Conservation (phyloP, 2,797 vertebrate species). For the Pangasius mekongensis region DNA sequence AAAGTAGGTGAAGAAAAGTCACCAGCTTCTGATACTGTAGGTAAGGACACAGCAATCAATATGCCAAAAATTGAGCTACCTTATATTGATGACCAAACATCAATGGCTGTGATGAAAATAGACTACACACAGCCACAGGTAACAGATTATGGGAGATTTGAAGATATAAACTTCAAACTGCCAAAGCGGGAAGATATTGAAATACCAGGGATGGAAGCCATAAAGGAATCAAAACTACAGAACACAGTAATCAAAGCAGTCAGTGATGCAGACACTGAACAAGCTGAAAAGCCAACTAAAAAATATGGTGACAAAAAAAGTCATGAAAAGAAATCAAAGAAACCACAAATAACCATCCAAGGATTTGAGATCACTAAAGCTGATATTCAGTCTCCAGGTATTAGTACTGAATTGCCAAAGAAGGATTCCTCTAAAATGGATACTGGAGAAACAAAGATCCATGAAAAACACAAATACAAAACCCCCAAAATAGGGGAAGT, state of each 20-base stretch:
- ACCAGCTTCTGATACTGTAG: slow-evolving; percentile 21
- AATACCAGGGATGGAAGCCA: slow-evolving; percentile 52
- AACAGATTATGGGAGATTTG: slow-evolving; percentile 49
- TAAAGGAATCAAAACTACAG: background rate
- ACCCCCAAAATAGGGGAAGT: slow-evolving; percentile 35
- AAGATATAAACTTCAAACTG: slow-evolving; percentile 56
- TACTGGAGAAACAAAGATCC: slow-evolving; percentile 29
- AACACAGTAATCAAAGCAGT: slow-evolving; percentile 13
- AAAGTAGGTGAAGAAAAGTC: slow-evolving; percentile 34
- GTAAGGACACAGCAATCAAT: slow-evolving; percentile 60
- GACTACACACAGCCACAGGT: slow-evolving; percentile 57
- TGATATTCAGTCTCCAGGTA: slow-evolving; percentile 65
- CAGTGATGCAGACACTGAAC: slow-evolving; percentile 35
- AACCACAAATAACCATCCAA: slow-evolving; percentile 59
- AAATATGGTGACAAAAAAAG: slow-evolving; percentile 45
- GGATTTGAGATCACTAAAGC: slow-evolving; percentile 65
- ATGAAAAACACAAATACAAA: slow-evolving; percentile 57
- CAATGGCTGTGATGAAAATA: slow-evolving; percentile 57
- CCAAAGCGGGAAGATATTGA: slow-evolving; percentile 63
- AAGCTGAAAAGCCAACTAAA: slow-evolving; percentile 22
- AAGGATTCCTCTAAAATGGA: slow-evolving; percentile 40
- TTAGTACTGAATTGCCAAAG: slow-evolving; percentile 65
- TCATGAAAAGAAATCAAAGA: slow-evolving; percentile 64
- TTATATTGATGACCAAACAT: slow-evolving; percentile 58
- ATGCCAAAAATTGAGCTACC: slow-evolving; percentile 63